A percentile compares a stretch with the other conserved stretches of the same genome.
Conservation (phyloP, 2,797 vertebrate species). For the Lophius americanus region DNA sequence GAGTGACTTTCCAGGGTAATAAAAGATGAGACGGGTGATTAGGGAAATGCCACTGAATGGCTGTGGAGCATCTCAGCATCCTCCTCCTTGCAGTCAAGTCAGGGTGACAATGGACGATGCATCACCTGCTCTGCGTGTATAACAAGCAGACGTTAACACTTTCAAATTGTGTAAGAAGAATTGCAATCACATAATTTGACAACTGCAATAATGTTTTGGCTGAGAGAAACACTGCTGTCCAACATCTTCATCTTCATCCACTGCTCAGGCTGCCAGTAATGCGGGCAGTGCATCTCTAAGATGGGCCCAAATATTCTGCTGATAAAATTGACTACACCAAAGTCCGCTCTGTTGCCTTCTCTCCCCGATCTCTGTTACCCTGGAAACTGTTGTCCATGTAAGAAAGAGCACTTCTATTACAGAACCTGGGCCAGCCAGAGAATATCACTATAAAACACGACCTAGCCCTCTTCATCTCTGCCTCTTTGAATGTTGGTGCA, state of each 20-base stretch:
- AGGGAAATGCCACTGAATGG: conserved; percentile 73
- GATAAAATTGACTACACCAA: conserved; percentile 76
- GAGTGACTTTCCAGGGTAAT: conserved; percentile 67
- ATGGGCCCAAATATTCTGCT: conserved; percentile 72
- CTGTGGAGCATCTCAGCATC: conserved; percentile 58
- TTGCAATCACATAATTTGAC: conserved; percentile 52
- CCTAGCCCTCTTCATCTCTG: conserved; percentile 47
- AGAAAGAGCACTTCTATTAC: conserved; percentile 81
- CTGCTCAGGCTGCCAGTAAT: conserved; percentile 43
- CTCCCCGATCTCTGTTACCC: conserved; percentile 78
- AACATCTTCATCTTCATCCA: conserved; percentile 44
- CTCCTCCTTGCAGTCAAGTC: conserved; percentile 54
- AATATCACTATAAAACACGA: conserved; percentile 79
- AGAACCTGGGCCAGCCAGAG: conserved; percentile 60
- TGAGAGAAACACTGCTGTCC: conserved; percentile 39
- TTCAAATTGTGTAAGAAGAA: conserved; percentile 25
- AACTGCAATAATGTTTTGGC: conserved; percentile 42
- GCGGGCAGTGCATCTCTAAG: conserved; percentile 54
- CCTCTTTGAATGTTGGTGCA: not conserved
- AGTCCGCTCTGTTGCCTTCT: conserved; percentile 63
- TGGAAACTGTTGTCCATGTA: conserved; percentile 84
- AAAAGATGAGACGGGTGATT: conserved; percentile 78
- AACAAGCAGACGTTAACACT: conserved; percentile 39
- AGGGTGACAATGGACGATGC: conserved; percentile 55
- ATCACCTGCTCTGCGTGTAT: conserved; percentile 61